Evolutionary conservation across 1,140 invertebrate genomes (phyloP), one percentile per base, ranked within the genome.

Genomic region (Argopecten irradians): DNA sequence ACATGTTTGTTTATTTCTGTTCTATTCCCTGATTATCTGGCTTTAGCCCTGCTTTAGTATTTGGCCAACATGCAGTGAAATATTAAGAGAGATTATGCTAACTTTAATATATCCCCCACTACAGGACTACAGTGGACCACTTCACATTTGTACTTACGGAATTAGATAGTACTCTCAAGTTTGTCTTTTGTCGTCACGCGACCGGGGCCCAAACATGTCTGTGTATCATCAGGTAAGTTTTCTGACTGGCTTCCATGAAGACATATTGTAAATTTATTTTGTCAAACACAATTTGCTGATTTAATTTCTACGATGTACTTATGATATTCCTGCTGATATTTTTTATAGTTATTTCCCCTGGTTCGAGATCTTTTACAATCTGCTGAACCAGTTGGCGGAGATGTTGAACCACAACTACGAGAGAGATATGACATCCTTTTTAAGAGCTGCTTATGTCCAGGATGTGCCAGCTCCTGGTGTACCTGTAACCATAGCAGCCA

Each of bases 121-220:
- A 84, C 95, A 98, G 97, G 94, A 95, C 96, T 86, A 96, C 96
- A 86, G 97, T 98, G 28, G 97, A 98, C 93, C 97, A 98, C 93
- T 98, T 98, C 95, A 99, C 98, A 19, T 99, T 99, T 96, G 98
- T 99, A 39, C 96, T 99, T 91, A 99, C 98, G 32, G 98, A 97
- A 93, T 96, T 97, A 92, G 98, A 99, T 94, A 98, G 98, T 35
- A 98, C 98, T 96, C 99, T 98, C 97, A 98, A 98, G 46, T 99
- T 98, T 96, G 98, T 98, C 89, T 99, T 98, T 95, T 99, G 98
- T 95, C 97, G 98, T 82, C 98, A 98, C 94, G 97, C 98, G 95
- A 92, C 94, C 13, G 93, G 94, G n/a, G 92, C 93, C 41, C 93
- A 95, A 83, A 95, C 94, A 7, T 95, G 94, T 90, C 90, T 95